Conservation (phyloP, 2,113 vertebrate genomes). For the Centropus bengalensis region DNA sequence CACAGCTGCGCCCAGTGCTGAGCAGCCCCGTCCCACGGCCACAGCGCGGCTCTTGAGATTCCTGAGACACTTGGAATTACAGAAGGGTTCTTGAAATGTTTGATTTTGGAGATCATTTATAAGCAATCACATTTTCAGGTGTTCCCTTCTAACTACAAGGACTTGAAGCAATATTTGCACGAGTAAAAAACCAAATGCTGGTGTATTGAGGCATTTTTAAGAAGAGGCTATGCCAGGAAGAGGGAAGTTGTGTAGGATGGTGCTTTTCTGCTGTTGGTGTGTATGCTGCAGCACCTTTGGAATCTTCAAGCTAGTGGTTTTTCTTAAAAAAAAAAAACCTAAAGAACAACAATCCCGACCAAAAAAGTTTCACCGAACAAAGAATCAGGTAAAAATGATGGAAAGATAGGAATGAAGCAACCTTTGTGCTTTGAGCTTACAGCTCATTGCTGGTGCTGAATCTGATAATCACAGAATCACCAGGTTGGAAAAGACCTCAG, state of each 20-base stretch:
- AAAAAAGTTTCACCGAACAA: neutral
- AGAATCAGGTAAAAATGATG: neutral
- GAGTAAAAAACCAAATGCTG: neutral
- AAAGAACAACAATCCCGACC: neutral
- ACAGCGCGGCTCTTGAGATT: slow-evolving; percentile 10
- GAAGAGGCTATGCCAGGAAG: neutral
- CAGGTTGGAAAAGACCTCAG: too few species aligned
- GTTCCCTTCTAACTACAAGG: neutral
- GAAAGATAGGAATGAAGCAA: neutral
- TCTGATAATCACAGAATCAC: neutral
- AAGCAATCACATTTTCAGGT: neutral
- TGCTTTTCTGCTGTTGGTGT: neutral
- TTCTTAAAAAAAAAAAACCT: neutral
- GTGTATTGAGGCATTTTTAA: neutral
- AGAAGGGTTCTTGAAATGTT: neutral
- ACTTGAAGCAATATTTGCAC: neutral
- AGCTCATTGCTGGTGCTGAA: neutral
- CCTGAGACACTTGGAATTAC: neutral
- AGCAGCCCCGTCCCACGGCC: neutral
- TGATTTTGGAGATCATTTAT: neutral
- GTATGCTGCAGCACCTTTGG: neutral
- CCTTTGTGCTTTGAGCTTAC: neutral
- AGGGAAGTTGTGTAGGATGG: neutral
- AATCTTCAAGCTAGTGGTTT: neutral
- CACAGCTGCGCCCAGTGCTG: neutral